phyloP scores from a whole-genome alignment of 2,888 invertebrate species.

The Drosophila yooni region DNA sequence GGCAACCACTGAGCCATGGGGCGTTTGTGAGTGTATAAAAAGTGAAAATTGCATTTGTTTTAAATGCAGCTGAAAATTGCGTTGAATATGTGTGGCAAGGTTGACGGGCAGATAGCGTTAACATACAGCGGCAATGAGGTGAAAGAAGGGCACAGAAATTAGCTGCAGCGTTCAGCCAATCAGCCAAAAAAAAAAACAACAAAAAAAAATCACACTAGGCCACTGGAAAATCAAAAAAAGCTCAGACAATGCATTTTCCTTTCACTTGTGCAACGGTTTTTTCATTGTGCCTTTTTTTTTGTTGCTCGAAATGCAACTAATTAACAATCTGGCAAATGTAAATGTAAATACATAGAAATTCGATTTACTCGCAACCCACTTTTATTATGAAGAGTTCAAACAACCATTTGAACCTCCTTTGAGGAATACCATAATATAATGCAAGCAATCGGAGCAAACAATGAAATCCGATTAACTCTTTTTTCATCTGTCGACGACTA shows the following conservation, averaged over 20 bases:
- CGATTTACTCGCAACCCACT: slow-evolving; percentile 1
- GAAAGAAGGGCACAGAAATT: slow-evolving; percentile 23
- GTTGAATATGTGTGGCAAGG: slow-evolving; percentile 57
- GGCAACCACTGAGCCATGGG: slow-evolving; percentile 56
- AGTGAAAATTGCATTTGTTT: slow-evolving; percentile 78
- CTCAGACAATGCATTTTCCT: slow-evolving; percentile 3
- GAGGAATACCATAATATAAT: not conserved
- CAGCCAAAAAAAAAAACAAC: slow-evolving; percentile 12
- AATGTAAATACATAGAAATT: not conserved
- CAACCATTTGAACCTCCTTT: not conserved
- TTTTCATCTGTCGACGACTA: not conserved
- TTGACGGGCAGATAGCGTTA: slow-evolving; percentile 20
- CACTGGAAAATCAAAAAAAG: slow-evolving; percentile 22
- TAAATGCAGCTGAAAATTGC: slow-evolving; percentile 71
- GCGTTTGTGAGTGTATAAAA: slow-evolving; percentile 56
- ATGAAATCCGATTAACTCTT: not conserved
- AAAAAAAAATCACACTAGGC: slow-evolving; percentile 16
- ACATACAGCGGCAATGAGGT: slow-evolving; percentile 13
- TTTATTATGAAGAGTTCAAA: not conserved
- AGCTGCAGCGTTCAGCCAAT: slow-evolving; percentile 22
- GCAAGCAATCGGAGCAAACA: not conserved
- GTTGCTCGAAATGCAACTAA: not conserved
- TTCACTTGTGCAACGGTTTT: slow-evolving; percentile 9
- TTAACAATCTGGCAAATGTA: not conserved
- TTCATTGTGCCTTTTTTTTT: not conserved